phyloP scores from a whole-genome alignment of 2,113 vertebrate genomes.

The Aspidoscelis tigris region DNA sequence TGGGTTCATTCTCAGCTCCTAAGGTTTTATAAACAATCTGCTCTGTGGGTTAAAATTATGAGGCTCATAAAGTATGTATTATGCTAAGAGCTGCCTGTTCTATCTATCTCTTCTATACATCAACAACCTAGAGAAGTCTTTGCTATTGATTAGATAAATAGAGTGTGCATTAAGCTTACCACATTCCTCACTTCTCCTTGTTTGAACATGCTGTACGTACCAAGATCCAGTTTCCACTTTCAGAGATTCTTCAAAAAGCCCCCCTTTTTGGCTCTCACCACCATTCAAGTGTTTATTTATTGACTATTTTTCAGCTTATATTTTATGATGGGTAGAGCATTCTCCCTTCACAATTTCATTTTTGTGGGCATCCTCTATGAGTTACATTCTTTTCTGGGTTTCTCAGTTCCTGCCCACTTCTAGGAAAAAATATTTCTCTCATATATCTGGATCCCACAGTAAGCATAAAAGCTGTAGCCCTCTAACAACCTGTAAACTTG shows the following conservation, averaged over 20 bases:
- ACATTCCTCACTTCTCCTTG: not conserved
- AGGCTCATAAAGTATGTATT: not conserved
- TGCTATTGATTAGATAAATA: not conserved
- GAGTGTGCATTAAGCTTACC: not conserved
- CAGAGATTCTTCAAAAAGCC: not conserved
- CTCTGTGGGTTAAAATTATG: not conserved
- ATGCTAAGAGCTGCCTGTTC: not conserved
- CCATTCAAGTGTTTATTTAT: not conserved
- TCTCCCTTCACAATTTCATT: not conserved
- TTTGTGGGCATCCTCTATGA: conserved; percentile 1
- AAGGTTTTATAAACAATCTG: not conserved
- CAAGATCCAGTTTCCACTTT: not conserved
- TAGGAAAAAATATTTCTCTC: not conserved
- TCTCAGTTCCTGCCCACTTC: conserved; percentile 16
- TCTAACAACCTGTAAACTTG: conserved; percentile 14
- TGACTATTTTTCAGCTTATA: not conserved
- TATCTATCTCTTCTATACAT: not conserved
- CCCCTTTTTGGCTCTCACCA: not conserved
- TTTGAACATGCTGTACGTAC: not conserved
- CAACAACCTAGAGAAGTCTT: not conserved
- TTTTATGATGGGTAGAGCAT: not conserved
- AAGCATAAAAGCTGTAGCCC: conserved; percentile 9
- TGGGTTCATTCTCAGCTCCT: not conserved
- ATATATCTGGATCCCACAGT: conserved; percentile 6
- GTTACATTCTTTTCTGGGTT: not conserved